Evolutionary conservation across 2,113 vertebrate genomes (phyloP), one percentile per base, ranked within the genome.

Genomic region (Oryzias melastigma): DNA sequence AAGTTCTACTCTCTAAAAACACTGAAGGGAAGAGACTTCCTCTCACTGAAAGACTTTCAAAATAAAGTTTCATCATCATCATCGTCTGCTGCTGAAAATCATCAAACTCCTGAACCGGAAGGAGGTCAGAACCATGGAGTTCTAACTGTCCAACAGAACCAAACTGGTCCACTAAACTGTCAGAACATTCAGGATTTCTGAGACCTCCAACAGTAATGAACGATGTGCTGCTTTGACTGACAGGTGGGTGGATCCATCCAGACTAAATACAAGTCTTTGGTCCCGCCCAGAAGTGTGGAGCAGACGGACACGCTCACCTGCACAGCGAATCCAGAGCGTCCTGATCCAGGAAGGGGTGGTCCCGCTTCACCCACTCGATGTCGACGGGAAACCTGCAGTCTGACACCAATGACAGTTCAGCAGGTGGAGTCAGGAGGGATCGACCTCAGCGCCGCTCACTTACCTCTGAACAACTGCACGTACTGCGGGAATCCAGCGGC

Each of bases 401-500:
- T 88, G 71, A 70, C n/a, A 43, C 15, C 42, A 63, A 46, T 15
- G 0, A 52, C 50, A 22, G 47, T 20, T 42, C 40, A 42, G 10
- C 15, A n/a, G 25, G 17, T 3, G 2, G 17, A 1, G 8, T 19
- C 5, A 1, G 15, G 22, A 16, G 14, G 51, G 25, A 52, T 52
- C n/a, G 35, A 35, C 16, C n/a, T 16, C 16, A 58, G 27, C 62
- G 47, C 7, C n/a, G 45, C 41, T 48, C 50, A 51, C 81, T 92
- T 94, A 96, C 96, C 95, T 93, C 91, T 92, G 83, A 94, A 97
- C 20, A 97, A 83, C 71, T 95, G 96, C 60, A 88, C 93, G 62
- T 97, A 98, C 78, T 96, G 94, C 68, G 95, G 93, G 49, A 97
- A 97, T 56, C 95, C 96, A 18, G 93, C 94, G 0, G 93, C 95